Conservation (phyloP, 1,140 invertebrate species). For the Bombyx mandarina region DNA sequence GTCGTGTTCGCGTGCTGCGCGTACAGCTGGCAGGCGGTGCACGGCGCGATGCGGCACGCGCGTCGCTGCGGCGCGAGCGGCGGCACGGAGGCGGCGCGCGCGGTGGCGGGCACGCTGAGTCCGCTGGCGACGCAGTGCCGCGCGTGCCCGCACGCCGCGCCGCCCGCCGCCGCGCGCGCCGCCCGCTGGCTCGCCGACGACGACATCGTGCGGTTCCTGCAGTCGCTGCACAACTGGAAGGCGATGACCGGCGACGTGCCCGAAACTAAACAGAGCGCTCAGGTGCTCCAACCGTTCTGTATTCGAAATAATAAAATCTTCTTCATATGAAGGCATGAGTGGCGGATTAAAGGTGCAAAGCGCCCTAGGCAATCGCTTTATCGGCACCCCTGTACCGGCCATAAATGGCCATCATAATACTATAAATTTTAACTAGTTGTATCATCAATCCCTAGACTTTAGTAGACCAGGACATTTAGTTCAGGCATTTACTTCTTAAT, state of each 20-base stretch:
- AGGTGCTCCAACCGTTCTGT: background rate
- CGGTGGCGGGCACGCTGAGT: constrained; percentile 1
- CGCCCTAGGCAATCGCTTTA: no score
- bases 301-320: no score
- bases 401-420: no score
- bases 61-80: constrained; percentile 32
- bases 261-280: background rate
- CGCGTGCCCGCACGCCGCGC: constrained; percentile 72
- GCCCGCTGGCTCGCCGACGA: constrained; percentile 95
- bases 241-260: constrained; percentile 24
- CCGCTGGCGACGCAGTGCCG: constrained; percentile 70
- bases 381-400: no score
- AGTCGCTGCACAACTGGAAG: constrained; percentile 70
- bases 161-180: constrained; percentile 78
- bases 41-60: constrained; percentile 11
- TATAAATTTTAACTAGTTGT: no score
- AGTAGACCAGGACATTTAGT: no score
- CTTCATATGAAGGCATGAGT: no score
- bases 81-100: constrained; percentile 19
- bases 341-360: no score
- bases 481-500: no score
- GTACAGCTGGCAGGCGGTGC: constrained; percentile 9
- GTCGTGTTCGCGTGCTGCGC: constrained; percentile 31
- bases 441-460: no score
- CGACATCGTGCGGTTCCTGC: constrained; percentile 92